Percentiles rank a stretch among this genome's conserved stretches.
Conservation (phyloP, 2,888 invertebrate genomes). For the Gari tellinella region DNA sequence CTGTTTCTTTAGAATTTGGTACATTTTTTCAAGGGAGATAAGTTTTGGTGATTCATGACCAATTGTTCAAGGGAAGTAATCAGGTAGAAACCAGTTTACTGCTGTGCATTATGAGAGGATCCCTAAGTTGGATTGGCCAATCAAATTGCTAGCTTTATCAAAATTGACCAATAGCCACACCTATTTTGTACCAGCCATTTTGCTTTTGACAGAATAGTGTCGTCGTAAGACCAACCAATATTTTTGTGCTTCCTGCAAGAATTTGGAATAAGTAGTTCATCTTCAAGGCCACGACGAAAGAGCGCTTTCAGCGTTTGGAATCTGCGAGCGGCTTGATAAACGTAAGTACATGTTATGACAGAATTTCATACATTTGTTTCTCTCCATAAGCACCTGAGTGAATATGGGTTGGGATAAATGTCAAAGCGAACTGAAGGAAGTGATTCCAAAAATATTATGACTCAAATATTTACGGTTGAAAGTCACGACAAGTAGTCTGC, state of each 20-base stretch:
- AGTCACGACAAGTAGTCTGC: too few relatives aligned
- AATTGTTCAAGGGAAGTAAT: slow-evolving; percentile 19
- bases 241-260: too few relatives aligned
- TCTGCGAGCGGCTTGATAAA: too few relatives aligned
- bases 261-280: too few relatives aligned
- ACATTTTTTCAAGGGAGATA: too few relatives aligned
- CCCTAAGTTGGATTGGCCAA: slow-evolving; percentile 44
- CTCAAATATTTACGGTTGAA: neutral
- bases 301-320: too few relatives aligned
- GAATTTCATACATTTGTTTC: too few relatives aligned
- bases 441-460: slow-evolving; percentile 7
- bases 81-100: neutral
- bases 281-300: too few relatives aligned
- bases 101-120: slow-evolving; percentile 36
- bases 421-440: slow-evolving; percentile 1
- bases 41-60: too few relatives aligned
- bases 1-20: too few relatives aligned
- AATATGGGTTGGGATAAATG: neutral
- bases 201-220: slow-evolving; percentile 53
- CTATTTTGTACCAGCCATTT: slow-evolving; percentile 55
- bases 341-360: too few relatives aligned
- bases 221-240: too few relatives aligned
- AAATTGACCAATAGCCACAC: slow-evolving; percentile 63
- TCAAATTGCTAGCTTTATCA: slow-evolving; percentile 41
- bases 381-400: neutral